These are phyloP conservation scores for Pseudomyrmex dendroicus DNA, from an alignment of 1,140 invertebrate genomes.

Conservation along the genomic window DNA sequence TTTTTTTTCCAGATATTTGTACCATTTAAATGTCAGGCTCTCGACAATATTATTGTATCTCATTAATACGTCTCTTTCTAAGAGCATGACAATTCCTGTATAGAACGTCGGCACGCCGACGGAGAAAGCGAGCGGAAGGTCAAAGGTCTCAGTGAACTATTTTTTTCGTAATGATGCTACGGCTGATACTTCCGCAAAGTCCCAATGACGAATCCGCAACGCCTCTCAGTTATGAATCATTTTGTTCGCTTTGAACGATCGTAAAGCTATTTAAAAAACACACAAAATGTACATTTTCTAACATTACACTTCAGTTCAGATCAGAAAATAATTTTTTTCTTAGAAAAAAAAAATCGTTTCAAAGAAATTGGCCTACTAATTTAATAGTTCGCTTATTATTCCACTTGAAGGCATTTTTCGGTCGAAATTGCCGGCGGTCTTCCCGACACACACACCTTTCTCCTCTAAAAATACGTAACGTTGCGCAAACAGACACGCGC, in stretches of 20 bases:
- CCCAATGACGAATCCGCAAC: constrained; percentile 39
- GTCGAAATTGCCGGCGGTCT: constrained; percentile 17
- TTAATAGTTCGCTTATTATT: not conserved
- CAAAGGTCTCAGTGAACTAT: constrained; percentile 79
- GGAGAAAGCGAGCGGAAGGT: constrained; percentile 82
- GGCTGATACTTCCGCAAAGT: constrained; percentile 53
- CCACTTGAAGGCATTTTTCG: not conserved
- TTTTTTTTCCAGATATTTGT: not conserved
- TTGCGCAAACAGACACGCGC: constrained; percentile 52
- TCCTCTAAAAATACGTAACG: constrained; percentile 51
- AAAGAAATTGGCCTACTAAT: too few relatives aligned
- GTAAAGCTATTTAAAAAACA: not conserved
- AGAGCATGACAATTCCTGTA: constrained; percentile 63
- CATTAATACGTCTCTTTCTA: constrained; percentile 28
- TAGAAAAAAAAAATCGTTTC: not conserved
- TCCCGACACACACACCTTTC: constrained; percentile 34
- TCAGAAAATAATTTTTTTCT: not conserved
- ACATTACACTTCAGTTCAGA: not conserved
- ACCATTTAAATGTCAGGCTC: constrained; percentile 48
- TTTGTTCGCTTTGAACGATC: not conserved
- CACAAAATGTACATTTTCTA: not conserved
- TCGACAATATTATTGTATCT: constrained; percentile 14
- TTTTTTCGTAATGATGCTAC: constrained; percentile 71
- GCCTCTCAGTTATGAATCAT: constrained; percentile 25
- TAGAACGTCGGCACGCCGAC: constrained; percentile 50